Evolutionary conservation across 2,888 invertebrate species (phyloP).

Genomic region (Embidobia sp.): DNA sequence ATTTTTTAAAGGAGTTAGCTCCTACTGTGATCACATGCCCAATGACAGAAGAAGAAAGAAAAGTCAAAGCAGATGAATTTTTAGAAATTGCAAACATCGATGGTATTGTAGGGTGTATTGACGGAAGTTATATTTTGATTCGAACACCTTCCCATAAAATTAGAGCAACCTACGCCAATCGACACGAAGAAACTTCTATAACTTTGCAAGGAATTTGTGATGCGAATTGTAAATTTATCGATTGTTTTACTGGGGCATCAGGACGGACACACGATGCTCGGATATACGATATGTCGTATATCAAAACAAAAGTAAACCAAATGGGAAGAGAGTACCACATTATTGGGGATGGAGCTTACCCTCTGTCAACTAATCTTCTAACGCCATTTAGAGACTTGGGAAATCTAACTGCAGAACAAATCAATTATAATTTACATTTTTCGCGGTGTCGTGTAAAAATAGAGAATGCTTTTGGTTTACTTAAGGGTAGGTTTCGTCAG

Average conservation of each 20-base stretch:
- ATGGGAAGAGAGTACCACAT: conserved; percentile 7
- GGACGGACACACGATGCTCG: neutral
- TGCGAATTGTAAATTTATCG: neutral
- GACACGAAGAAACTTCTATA: conserved; percentile 1
- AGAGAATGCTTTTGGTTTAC: neutral
- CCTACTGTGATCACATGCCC: too few species aligned
- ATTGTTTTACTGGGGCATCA: conserved; percentile 2
- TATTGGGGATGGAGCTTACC: conserved; percentile 4
- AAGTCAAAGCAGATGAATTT: too few species aligned
- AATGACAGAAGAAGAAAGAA: too few species aligned
- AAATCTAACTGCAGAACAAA: neutral
- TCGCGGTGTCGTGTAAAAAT: neutral
- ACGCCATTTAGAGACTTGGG: neutral
- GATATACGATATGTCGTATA: neutral
- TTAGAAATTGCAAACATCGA: too few species aligned
- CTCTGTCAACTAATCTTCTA: neutral
- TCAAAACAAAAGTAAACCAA: conserved; percentile 1
- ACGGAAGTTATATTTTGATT: too few species aligned
- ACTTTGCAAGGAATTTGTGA: conserved; percentile 5
- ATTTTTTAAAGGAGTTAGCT: too few species aligned
- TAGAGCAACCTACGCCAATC: conserved; percentile 4
- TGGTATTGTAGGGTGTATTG: too few species aligned
- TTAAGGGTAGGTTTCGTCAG: neutral
- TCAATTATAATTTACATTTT: neutral
- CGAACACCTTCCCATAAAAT: neutral